Conservation (phyloP, 2,888 invertebrate species). For the Polylopha cassiicola region DNA sequence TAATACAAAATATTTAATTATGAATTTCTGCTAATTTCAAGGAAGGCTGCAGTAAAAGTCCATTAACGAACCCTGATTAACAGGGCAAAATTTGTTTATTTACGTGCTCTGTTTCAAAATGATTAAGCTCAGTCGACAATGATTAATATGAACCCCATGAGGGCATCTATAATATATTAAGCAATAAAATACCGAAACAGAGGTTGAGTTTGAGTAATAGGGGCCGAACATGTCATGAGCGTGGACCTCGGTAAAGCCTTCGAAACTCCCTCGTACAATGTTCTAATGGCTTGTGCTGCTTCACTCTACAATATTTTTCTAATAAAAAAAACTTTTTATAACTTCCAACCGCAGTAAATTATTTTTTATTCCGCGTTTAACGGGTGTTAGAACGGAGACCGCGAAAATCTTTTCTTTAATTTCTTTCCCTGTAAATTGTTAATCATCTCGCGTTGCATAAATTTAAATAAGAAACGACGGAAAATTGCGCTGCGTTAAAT, state of each 20-base stretch:
- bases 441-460: constrained; percentile 36
- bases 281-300: too few species aligned
- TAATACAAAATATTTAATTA: constrained; percentile 44
- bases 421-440: constrained; percentile 30
- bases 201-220: constrained; percentile 1
- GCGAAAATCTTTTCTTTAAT: constrained; percentile 23
- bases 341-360: constrained; percentile 11
- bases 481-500: constrained; percentile 29
- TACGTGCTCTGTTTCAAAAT: constrained; percentile 1
- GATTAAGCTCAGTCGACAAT: background rate
- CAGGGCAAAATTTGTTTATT: constrained; percentile 35
- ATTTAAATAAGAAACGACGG: constrained; percentile 38
- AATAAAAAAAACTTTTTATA: constrained; percentile 13
- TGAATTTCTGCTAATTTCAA: constrained; percentile 49
- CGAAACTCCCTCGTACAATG: too few species aligned
- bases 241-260: background rate
- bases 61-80: constrained; percentile 40
- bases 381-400: constrained; percentile 12
- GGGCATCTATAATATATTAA: constrained; percentile 5
- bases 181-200: constrained; percentile 7
- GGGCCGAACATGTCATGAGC: background rate
- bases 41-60: constrained; percentile 32
- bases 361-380: constrained; percentile 17
- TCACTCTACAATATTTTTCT: constrained; percentile 10
- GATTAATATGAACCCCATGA: background rate